Percentiles rank a stretch among this genome's conserved stretches.
These are phyloP conservation scores for Leptonema lineaticorne DNA, from an alignment of 1,140 invertebrate species.

Conservation along the genomic window DNA sequence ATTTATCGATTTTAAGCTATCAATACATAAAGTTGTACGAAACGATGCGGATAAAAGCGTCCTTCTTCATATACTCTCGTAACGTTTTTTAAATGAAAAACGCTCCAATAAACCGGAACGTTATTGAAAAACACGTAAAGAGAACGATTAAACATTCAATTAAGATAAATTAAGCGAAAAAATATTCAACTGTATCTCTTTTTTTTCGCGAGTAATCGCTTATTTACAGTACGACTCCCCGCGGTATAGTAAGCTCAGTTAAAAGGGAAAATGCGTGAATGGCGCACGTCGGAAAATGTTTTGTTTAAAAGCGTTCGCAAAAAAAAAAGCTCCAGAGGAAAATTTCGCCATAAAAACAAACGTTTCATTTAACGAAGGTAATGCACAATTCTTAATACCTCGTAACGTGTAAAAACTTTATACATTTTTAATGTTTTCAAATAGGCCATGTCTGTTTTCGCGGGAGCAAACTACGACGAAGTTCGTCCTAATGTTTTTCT, in stretches of 20 bases:
- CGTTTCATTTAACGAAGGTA: background rate
- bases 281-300: background rate
- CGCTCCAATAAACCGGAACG: too few species aligned
- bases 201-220: conserved; percentile 4
- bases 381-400: background rate
- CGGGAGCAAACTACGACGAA: background rate
- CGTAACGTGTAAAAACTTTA: background rate
- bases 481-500: too few species aligned
- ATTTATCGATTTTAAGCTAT: too few species aligned
- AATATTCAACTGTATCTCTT: conserved; percentile 2
- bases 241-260: background rate
- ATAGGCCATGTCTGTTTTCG: too few species aligned
- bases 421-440: background rate
- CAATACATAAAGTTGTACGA: too few species aligned
- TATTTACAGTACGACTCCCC: conserved; percentile 14
- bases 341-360: conserved; percentile 14
- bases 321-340: too few species aligned
- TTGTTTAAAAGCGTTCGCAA: too few species aligned
- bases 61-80: too few species aligned
- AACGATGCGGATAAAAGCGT: too few species aligned
- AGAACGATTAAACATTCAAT: too few species aligned
- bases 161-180: background rate
- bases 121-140: too few species aligned
- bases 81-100: too few species aligned
- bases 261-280: background rate